A percentile compares a stretch with the other conserved stretches of the same genome.
phyloP scores from a whole-genome alignment of 1,140 invertebrate species.

The Drosophila bocqueti region DNA sequence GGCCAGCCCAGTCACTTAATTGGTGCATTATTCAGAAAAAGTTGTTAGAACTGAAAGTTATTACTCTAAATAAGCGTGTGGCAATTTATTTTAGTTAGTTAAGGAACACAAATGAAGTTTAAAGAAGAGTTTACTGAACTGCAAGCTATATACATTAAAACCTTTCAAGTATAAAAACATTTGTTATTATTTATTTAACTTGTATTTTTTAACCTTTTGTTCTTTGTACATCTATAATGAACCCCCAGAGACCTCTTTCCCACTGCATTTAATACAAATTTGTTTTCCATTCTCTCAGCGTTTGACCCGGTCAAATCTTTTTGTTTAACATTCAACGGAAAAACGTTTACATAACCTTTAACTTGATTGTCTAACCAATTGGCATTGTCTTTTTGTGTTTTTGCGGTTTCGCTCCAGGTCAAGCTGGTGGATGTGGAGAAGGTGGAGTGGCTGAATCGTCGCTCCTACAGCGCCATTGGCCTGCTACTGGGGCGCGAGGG shows the following conservation, averaged over 20 bases:
- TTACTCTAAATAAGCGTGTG: slow-evolving; percentile 60
- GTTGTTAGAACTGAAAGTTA: slow-evolving; percentile 55
- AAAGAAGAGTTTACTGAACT: not conserved
- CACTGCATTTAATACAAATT: slow-evolving; percentile 7
- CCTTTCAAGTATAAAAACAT: not conserved
- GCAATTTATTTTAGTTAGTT: slow-evolving; percentile 32
- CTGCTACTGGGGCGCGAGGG: slow-evolving; percentile 86
- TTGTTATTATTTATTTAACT: slow-evolving; percentile 41
- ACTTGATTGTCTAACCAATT: slow-evolving; percentile 49
- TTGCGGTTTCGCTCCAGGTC: slow-evolving; percentile 85
- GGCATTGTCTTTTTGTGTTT: slow-evolving; percentile 53
- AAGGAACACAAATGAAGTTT: not conserved
- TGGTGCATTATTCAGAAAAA: slow-evolving; percentile 68
- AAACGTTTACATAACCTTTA: slow-evolving; percentile 61
- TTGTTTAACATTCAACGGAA: slow-evolving; percentile 27
- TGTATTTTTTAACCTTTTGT: slow-evolving; percentile 37
- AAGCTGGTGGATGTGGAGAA: slow-evolving; percentile 89
- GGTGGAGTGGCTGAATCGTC: slow-evolving; percentile 88
- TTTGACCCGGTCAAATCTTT: slow-evolving; percentile 31
- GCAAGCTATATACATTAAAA: not conserved
- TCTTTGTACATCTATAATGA: not conserved
- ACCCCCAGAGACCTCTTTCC: slow-evolving; percentile 17
- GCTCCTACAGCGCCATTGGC: slow-evolving; percentile 87
- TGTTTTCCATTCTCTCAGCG: slow-evolving; percentile 22
- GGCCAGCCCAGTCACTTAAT: slow-evolving; percentile 50